These are phyloP conservation scores for Amblyjoppa fuscipennis DNA, from an alignment of 2,888 invertebrate genomes.

Conservation along the genomic window DNA sequence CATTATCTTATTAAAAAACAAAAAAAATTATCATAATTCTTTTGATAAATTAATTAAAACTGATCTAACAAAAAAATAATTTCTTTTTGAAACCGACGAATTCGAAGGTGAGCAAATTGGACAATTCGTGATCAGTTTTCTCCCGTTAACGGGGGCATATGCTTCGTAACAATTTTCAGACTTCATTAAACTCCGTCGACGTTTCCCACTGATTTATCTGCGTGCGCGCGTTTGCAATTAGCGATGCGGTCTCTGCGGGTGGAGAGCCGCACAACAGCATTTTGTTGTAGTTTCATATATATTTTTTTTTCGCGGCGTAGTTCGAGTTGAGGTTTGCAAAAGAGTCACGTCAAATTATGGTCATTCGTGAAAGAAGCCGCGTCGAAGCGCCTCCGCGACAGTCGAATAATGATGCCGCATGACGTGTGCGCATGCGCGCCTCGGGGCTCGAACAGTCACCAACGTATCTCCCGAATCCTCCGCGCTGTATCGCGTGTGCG, in stretches of 20 bases:
- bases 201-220: constrained; percentile 15
- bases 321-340: background rate
- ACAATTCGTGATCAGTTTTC: background rate
- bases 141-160: background rate
- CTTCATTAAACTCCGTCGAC: background rate
- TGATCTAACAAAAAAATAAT: background rate
- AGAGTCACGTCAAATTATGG: constrained; percentile 6
- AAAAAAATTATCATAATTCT: background rate
- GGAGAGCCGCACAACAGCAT: background rate
- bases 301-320: background rate
- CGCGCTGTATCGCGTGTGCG: constrained; percentile 20
- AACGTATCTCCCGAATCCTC: background rate
- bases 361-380: constrained; percentile 34
- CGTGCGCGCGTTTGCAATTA: constrained; percentile 40
- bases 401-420: constrained; percentile 30
- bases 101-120: background rate
- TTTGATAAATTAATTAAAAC: background rate
- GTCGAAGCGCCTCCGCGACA: background rate
- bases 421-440: constrained; percentile 13
- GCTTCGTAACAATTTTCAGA: constrained; percentile 3
- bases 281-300: background rate
- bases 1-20: too few relatives aligned
- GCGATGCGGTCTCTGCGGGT: background rate
- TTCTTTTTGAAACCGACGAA: background rate
- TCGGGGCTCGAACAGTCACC: background rate